Base-by-base conservation (phyloP, 2,888 invertebrate species). In the Ectemnius cavifrons region DNA sequence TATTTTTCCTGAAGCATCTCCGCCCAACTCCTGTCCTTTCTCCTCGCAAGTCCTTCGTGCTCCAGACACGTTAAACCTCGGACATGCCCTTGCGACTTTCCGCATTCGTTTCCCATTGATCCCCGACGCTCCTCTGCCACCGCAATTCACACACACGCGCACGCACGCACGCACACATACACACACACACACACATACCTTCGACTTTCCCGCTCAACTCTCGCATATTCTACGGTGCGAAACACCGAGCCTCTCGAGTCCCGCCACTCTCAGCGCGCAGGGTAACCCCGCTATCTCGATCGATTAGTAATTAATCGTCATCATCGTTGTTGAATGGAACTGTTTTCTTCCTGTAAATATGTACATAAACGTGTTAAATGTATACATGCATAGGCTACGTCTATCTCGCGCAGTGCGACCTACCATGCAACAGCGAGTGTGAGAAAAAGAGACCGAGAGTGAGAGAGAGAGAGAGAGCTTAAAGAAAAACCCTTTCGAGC, bases 41-140 rank as follows among this genome's bases (percentile, higher is more conserved):
- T 23, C 23, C 4, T 65, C 49, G 23, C 63, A 47, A 16, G 13
- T 52, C 57, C 63, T 64, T 73, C 80, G 82, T 82, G 81, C 78
- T 69, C 86, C 88, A 87, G 84, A 80, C 89, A 89, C 89, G 89
- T 84, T 88, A 89, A 89, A 88, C 75, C 78, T 88, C 86, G 87
- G 85, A 72, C 68, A 71, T 75, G 78, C 76, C 74, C 62, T 67
- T 75, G 45, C 64, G 37, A 63, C 56, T 52, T 62, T 58, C 52
- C 59, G 61, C 49, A 47, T 63, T 46, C 28, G 37, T 28, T n/a
- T 37, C 46, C 27, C 52, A 59, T 52, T 56, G 6, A 47, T 18
- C 57, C 52, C 56, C 63, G 18, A 57, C 11, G 37, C 58, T 49
- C 11, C 56, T 49, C 61, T 52, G 28, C 47, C 16, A 23, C 23